These are phyloP conservation scores for Chironomus tentans DNA, from an alignment of 2,888 invertebrate genomes.

Conservation along the genomic window DNA sequence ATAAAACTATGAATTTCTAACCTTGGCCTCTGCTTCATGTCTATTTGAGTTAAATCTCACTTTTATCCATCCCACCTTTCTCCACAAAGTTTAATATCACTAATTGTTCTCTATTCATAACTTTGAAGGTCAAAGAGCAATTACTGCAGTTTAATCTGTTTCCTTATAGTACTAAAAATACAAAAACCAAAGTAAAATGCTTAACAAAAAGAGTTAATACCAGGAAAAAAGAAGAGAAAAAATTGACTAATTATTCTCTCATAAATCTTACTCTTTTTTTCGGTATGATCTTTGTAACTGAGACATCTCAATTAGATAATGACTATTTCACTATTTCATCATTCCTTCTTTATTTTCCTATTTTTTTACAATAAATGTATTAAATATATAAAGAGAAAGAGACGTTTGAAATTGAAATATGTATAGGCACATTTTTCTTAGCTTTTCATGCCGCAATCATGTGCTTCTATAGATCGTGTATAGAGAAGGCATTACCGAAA, in stretches of 20 bases:
- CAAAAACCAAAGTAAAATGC: no score
- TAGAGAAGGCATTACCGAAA: not conserved
- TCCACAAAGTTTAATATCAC: no score
- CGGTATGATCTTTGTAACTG: not conserved
- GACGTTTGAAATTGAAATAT: slow-evolving; percentile 20
- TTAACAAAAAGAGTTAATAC: not conserved
- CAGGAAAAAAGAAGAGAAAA: not conserved
- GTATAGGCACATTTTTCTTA: not conserved
- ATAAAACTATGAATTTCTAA: no score
- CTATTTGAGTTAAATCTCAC: no score
- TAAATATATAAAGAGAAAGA: no score
- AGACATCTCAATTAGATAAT: slow-evolving; percentile 25
- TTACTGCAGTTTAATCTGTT: no score
- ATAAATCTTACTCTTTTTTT: slow-evolving; percentile 10
- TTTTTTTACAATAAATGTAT: slow-evolving; percentile 16
- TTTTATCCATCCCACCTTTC: no score
- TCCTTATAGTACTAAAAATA: no score
- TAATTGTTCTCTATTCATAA: no score
- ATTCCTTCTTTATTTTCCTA: not conserved
- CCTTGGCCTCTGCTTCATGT: no score
- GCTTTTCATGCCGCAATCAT: not conserved
- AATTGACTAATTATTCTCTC: slow-evolving; percentile 24
- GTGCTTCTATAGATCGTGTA: not conserved
- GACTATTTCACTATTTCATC: slow-evolving; percentile 25
- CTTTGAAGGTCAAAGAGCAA: no score